These are phyloP conservation scores for Todiramphus saurophagus DNA, from an alignment of 2,113 vertebrate genomes.

Conservation along the genomic window DNA sequence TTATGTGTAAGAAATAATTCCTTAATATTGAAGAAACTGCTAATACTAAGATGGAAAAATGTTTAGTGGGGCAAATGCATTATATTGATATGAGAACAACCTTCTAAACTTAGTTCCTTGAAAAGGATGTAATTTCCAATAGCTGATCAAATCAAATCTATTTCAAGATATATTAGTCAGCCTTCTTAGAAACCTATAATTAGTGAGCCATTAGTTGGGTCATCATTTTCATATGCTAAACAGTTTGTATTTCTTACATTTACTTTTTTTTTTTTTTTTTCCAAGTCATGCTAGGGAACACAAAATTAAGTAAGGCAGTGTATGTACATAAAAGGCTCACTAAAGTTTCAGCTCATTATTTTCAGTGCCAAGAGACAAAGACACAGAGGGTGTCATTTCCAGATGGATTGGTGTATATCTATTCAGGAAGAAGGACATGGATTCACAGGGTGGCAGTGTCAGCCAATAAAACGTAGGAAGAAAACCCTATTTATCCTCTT, in stretches of 20 bases:
- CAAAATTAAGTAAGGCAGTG: background rate
- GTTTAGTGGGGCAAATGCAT: background rate
- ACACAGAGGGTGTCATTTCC: background rate
- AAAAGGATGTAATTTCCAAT: slow-evolving; percentile 26
- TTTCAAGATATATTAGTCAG: slow-evolving; percentile 39
- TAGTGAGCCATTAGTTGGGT: slow-evolving; percentile 33
- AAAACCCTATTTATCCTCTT: background rate
- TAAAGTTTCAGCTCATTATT: background rate
- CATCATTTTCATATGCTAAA: background rate
- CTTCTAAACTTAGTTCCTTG: slow-evolving; percentile 1
- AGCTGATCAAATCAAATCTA: slow-evolving; percentile 52
- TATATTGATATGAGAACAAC: background rate
- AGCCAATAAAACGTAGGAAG: background rate
- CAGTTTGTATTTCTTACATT: background rate
- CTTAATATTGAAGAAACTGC: background rate
- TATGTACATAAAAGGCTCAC: background rate
- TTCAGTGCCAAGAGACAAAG: background rate
- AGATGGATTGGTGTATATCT: background rate
- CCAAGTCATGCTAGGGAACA: background rate
- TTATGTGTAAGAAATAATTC: background rate
- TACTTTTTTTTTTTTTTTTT: background rate
- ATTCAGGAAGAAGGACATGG: background rate
- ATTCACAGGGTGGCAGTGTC: background rate
- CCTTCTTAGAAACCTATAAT: slow-evolving; percentile 22
- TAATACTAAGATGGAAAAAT: background rate